phyloP scores from a whole-genome alignment of 2,113 vertebrate species.

The Lathamus discolor region DNA sequence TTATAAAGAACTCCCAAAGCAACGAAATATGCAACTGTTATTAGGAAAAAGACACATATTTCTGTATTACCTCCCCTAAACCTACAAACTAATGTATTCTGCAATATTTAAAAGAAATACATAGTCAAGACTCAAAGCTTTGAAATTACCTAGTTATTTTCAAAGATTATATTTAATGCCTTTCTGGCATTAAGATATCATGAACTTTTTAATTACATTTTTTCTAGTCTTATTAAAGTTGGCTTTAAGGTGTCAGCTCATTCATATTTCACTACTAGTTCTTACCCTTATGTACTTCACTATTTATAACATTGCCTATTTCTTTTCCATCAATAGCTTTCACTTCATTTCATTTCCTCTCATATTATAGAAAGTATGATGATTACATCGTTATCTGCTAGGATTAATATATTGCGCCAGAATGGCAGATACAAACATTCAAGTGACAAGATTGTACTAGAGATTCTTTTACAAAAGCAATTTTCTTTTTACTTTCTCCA shows the following conservation, averaged over 20 bases:
- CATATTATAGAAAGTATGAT: background rate
- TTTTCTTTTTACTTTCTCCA: background rate
- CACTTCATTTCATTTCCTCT: background rate
- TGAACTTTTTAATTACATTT: background rate
- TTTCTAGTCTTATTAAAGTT: background rate
- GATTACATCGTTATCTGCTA: background rate
- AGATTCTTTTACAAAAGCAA: background rate
- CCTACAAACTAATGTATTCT: background rate
- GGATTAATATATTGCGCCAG: background rate
- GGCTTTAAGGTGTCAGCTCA: background rate
- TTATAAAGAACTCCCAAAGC: background rate
- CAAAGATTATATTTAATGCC: background rate
- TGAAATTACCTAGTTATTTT: background rate
- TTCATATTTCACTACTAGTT: background rate
- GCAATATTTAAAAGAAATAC: background rate
- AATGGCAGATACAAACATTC: background rate
- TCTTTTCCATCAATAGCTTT: background rate
- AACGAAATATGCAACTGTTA: background rate
- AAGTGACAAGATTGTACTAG: background rate
- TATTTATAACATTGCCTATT: background rate
- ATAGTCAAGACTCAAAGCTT: background rate
- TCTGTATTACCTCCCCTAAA: background rate
- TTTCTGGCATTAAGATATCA: background rate
- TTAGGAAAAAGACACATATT: background rate
- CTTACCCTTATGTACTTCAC: background rate